Conservation (phyloP, 2,797 vertebrate species). For the Galago senegalensis region DNA sequence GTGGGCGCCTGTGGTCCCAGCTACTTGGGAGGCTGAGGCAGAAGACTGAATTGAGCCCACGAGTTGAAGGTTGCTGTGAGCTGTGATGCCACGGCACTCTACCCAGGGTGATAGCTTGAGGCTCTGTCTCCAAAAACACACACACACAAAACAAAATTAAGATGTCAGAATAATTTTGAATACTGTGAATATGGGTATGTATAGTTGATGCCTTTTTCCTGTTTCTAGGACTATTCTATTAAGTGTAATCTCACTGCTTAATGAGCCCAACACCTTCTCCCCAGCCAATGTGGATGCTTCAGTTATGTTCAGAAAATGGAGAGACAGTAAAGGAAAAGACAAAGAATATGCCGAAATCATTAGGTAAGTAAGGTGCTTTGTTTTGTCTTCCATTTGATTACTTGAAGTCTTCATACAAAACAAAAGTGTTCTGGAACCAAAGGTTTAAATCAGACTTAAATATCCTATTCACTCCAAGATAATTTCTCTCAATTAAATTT, state of each 20-base stretch:
- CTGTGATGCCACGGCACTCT: not conserved
- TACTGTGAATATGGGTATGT: accelerated
- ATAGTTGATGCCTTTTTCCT: slow-evolving; percentile 69
- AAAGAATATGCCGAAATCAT: slow-evolving; percentile 99
- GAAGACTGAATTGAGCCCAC: too few species aligned
- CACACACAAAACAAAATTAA: not conserved
- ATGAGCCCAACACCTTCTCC: slow-evolving; percentile 99
- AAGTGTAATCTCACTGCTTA: slow-evolving; percentile 99
- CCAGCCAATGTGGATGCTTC: slow-evolving; percentile 98
- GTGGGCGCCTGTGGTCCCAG: too few species aligned
- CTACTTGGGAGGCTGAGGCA: too few species aligned
- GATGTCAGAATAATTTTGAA: slow-evolving; percentile 26
- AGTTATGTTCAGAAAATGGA: slow-evolving; percentile 99
- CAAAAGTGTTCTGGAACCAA: not conserved
- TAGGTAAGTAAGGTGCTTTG: slow-evolving; percentile 92
- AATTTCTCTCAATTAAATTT: slow-evolving; percentile 18
- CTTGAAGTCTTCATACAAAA: slow-evolving; percentile 14
- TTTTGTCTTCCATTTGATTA: slow-evolving; percentile 47
- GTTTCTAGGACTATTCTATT: slow-evolving; percentile 96
- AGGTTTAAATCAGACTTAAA: slow-evolving; percentile 7
- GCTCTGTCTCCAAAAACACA: not conserved
- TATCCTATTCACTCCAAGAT: not conserved
- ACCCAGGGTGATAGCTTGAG: not conserved
- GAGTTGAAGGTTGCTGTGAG: too few species aligned
- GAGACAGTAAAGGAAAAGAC: slow-evolving; percentile 99